Base-by-base conservation (phyloP, 2,888 invertebrate species). In the Gortyna flavago region DNA sequence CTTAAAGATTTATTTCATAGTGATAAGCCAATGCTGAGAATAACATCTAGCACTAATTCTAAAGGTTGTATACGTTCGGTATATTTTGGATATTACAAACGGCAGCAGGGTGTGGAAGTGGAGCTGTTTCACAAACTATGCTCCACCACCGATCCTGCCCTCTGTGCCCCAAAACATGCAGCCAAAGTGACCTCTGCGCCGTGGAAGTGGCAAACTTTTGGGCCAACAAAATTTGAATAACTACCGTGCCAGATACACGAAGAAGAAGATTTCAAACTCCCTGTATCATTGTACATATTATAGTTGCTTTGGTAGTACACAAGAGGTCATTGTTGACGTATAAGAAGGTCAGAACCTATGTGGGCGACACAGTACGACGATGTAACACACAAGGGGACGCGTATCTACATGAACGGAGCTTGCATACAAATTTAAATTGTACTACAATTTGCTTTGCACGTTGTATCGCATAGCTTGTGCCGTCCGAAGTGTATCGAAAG, bases 371-470 rank as follows among this genome's bases (percentile, higher is more conserved):
- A 11, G 21, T 2, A 38, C 16, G 35, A 35, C 35, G 35, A 2
- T n/a, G 18, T 21, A 41, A 57, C 8, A 41, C 41, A 25, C 70
- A 70, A 32, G 32, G 73, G 70, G 4, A 18, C 5, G 32, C 29
- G 7, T n/a, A 18, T 13, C 29, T 41, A 41, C 29, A 54, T 41
- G 54, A 54, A 73, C 54, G n/a, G 29, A 73, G 18, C n/a, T 71
- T 32, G 71, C 41, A 54, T 71, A 73, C 32, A 41, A 44, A 71
- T 73, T 29, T 25, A 5, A 71, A 61, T 35, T 18, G 32, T 25
- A 25, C 32, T 13, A 35, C 1, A 8, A 74, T 71, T 32, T 54
- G 11, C 44, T 59, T 25, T 32, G 18, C 13, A 32, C 13, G 0
- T 18, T 18, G 32, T 35, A 7, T 29, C 72, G 65, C 25, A 18